Evolutionary conservation across 1,140 invertebrate genomes (phyloP).

Genomic region (Chrysomallon squamiferum): DNA sequence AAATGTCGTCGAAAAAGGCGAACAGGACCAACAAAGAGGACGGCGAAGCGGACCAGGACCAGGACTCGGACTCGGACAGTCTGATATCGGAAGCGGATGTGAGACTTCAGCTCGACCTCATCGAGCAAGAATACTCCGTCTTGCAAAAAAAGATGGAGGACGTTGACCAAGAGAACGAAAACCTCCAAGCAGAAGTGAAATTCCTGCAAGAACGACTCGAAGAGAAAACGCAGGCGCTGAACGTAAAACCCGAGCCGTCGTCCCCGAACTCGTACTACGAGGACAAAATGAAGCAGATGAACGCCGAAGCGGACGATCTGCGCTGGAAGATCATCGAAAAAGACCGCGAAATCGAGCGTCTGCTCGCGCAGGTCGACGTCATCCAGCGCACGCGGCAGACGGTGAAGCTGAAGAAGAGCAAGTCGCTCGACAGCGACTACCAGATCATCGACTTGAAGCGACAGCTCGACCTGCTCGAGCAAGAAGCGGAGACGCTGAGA

Average conservation of each 20-base stretch:
- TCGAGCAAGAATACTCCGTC: slow-evolving; percentile 84
- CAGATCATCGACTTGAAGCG: slow-evolving; percentile 67
- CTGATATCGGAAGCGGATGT: slow-evolving; percentile 13
- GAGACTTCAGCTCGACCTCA: slow-evolving; percentile 82
- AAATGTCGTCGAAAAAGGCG: slow-evolving; percentile 73
- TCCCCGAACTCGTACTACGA: slow-evolving; percentile 50
- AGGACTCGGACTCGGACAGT: slow-evolving; percentile 47
- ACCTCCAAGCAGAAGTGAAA: slow-evolving; percentile 75
- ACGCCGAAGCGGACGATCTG: slow-evolving; percentile 70
- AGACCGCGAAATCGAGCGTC: slow-evolving; percentile 79
- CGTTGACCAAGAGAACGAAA: slow-evolving; percentile 80
- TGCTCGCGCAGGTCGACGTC: slow-evolving; percentile 73
- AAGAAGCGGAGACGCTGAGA: slow-evolving; percentile 74
- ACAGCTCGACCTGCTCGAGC: slow-evolving; percentile 76
- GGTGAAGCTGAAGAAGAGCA: slow-evolving; percentile 47
- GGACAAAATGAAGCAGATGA: slow-evolving; percentile 46
- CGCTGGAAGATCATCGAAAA: slow-evolving; percentile 82
- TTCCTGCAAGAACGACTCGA: slow-evolving; percentile 72
- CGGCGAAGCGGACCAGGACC: slow-evolving; percentile 22
- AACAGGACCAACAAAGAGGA: slow-evolving; percentile 32
- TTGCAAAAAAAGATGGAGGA: slow-evolving; percentile 83
- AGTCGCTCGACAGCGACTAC: slow-evolving; percentile 58
- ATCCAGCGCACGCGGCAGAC: slow-evolving; percentile 6
- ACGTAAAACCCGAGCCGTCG: slow-evolving; percentile 28
- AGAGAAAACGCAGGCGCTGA: slow-evolving; percentile 34